Evolutionary conservation across 2,113 vertebrate genomes (phyloP), one percentile per base, ranked within the genome.

Genomic region (Telmatochromis sp.): DNA sequence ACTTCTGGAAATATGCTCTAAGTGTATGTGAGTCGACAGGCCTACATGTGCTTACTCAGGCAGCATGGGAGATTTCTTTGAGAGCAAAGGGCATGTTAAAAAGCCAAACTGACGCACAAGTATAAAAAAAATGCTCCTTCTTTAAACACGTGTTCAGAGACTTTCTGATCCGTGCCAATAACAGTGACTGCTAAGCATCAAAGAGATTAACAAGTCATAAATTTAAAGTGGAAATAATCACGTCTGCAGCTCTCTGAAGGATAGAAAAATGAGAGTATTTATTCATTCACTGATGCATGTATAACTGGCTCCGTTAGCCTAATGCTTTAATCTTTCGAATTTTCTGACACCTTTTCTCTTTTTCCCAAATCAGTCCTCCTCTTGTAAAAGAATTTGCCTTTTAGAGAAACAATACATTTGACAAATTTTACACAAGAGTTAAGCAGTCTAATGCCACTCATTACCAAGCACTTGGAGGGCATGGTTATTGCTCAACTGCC

Each of bases 161-260:
- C 86, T 84, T 47, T 87, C 35, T 23, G 80, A 47, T 84, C 47
- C 65, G 21, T 19, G 88, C 83, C 89, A 89, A 85, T 63, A 90
- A 91, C 80, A 88, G 87, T 65, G 68, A 89, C 91, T 89, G 84
- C 87, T 90, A 87, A 94, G 68, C 89, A 95, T 95, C 90, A 94
- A 93, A 93, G 93, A 88, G 82, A 86, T 93, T 95, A 95, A 95
- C 87, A 93, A 91, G 80, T 93, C 84, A 84, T 89, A 92, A 85
- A 91, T 93, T 86, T 82, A 85, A 93, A 91, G 83, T 94, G 93
- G 92, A 94, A 95, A 94, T 90, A 95, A 94, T 92, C 86, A 87
- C 80, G 23, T 93, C 82, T 92, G 88, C 53, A 2, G 80, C 63
- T 78, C 60, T 78, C 53, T 40, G 28, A 86, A 87, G 85, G 28